Evolutionary conservation across 2,797 vertebrate genomes (phyloP).

Genomic region (Acrossocheilus fasciatus): DNA sequence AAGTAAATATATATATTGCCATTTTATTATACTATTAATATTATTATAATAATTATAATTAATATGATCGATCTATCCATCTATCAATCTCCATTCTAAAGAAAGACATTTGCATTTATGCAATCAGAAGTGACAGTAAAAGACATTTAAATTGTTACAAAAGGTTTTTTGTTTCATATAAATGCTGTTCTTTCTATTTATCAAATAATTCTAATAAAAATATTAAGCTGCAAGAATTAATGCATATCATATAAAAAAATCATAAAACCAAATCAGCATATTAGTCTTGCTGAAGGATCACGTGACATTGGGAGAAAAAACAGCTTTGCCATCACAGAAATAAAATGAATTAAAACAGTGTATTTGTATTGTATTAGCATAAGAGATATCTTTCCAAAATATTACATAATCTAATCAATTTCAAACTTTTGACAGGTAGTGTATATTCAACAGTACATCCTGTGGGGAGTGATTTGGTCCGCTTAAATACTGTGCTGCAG

Average conservation of each 20-base stretch:
- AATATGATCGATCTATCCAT: neutral
- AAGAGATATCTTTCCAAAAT: neutral
- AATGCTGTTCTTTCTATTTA: no score
- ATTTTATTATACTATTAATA: neutral
- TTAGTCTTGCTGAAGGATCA: no score
- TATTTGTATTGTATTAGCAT: neutral
- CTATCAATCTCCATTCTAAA: neutral
- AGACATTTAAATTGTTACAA: no score
- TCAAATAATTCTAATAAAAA: no score
- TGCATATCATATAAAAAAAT: no score
- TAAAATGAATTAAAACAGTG: neutral
- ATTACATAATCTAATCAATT: neutral
- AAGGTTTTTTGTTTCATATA: no score
- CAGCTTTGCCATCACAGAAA: neutral
- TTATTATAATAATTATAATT: neutral
- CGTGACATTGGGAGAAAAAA: neutral
- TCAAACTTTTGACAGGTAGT: neutral
- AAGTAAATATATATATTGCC: neutral
- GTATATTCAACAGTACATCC: neutral
- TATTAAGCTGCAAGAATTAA: no score
- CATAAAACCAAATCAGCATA: no score
- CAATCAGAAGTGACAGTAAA: no score
- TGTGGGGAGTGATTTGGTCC: neutral
- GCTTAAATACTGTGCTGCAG: conserved; percentile 15
- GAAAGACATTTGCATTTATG: no score